Evolutionary conservation across 2,797 vertebrate genomes (phyloP).

Genomic region (Liasis olivaceus): DNA sequence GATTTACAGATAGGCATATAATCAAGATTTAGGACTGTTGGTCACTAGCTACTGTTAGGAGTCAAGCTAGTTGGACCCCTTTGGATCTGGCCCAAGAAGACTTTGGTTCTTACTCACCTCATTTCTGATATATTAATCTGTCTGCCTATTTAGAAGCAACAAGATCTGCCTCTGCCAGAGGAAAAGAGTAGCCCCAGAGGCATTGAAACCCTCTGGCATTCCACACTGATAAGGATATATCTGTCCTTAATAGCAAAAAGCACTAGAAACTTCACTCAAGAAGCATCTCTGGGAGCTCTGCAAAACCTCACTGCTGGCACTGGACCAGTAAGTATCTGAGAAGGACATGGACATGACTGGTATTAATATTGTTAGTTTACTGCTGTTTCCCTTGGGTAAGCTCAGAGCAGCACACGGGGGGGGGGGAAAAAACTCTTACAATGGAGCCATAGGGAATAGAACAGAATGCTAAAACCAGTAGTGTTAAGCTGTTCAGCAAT

Average conservation of each 20-base stretch:
- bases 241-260: slow-evolving; percentile 90
- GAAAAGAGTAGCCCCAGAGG: slow-evolving; percentile 86
- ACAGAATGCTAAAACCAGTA: neutral
- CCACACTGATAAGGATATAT: slow-evolving; percentile 89
- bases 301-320: slow-evolving; percentile 92
- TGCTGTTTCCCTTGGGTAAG: neutral
- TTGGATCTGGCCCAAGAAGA: neutral
- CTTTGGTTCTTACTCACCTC: neutral
- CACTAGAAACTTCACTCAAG: slow-evolving; percentile 80
- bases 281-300: slow-evolving; percentile 89
- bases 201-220: slow-evolving; percentile 88
- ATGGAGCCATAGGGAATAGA: neutral
- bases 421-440: neutral
- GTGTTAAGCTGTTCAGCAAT: neutral
- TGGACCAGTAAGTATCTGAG: slow-evolving; percentile 76
- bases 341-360: neutral
- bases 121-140: slow-evolving; percentile 47
- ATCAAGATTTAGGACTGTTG: neutral
- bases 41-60: neutral
- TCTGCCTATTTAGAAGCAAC: slow-evolving; percentile 67
- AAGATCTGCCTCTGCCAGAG: slow-evolving; percentile 78
- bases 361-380: neutral
- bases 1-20: neutral
- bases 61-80: neutral
- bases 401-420: neutral